Conservation (phyloP, 2,888 invertebrate species). For the Chymomyza amoena region DNA sequence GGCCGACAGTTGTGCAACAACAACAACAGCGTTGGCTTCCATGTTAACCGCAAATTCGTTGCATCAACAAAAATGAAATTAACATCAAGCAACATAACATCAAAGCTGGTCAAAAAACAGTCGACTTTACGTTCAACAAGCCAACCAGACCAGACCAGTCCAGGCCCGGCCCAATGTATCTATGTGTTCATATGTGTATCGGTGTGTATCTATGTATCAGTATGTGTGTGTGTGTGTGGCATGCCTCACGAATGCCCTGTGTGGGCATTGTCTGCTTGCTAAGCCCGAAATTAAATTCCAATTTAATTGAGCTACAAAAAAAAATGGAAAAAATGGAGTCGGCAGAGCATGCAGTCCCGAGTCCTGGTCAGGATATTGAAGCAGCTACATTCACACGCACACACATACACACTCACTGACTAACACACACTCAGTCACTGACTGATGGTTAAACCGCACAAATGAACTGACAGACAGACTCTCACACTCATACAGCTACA, state of each 20-base stretch:
- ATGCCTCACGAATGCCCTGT: not conserved
- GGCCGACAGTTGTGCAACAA: conserved; percentile 4
- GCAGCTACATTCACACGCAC: not conserved
- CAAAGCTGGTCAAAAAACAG: conserved; percentile 41
- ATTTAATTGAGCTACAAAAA: conserved; percentile 74
- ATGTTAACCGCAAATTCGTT: conserved; percentile 51
- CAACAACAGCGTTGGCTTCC: conserved; percentile 18
- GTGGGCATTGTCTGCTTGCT: conserved; percentile 30
- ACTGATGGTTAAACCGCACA: conserved; percentile 45
- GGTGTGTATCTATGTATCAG: conserved; percentile 13
- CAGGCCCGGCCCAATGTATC: too few relatives aligned
- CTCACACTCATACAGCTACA: not conserved
- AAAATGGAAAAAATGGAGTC: conserved; percentile 54
- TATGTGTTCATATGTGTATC: conserved; percentile 3
- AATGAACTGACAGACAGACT: conserved; percentile 39
- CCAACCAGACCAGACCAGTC: conserved; percentile 11
- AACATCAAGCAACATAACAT: conserved; percentile 58
- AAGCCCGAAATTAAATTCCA: conserved; percentile 71
- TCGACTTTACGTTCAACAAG: not conserved
- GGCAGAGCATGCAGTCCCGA: not conserved
- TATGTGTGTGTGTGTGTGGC: conserved; percentile 13
- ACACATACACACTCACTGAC: not conserved
- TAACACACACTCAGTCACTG: not conserved
- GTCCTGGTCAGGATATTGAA: not conserved
- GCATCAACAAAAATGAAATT: conserved; percentile 66